Percentiles rank a stretch among this genome's conserved stretches.
Evolutionary conservation across 2,888 invertebrate species (phyloP).

Genomic region (Stenodema calcarata): DNA sequence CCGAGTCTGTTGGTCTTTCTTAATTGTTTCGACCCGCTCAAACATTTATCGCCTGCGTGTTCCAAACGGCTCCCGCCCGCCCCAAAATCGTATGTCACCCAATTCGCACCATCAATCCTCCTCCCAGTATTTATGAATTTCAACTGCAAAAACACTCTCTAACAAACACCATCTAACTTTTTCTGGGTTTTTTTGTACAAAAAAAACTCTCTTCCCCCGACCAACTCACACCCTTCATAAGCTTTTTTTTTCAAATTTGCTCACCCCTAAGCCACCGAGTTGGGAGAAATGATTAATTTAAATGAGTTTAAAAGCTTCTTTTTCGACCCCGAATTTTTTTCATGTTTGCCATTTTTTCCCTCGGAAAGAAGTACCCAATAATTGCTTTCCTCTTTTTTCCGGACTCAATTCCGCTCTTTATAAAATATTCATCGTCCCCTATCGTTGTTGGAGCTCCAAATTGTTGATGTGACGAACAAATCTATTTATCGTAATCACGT

Average conservation of each 20-base stretch:
- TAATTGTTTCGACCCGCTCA: neutral
- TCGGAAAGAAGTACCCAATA: neutral
- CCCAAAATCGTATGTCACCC: neutral
- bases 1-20: neutral
- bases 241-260: neutral
- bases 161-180: neutral
- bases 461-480: neutral
- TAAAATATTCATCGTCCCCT: neutral
- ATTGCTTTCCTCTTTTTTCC: conserved; percentile 15
- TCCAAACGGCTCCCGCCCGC: neutral
- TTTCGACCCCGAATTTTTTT: neutral
- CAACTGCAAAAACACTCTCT: neutral
- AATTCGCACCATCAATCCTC: neutral
- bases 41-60: neutral
- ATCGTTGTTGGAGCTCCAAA: neutral
- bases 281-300: conserved; percentile 32
- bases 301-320: conserved; percentile 40
- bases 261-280: conserved; percentile 4
- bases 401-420: neutral
- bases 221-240: neutral
- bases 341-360: conserved; percentile 4
- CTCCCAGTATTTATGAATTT: conserved; percentile 18
- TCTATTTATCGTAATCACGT: no score
- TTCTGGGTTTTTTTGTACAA: neutral
- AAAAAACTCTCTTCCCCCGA: neutral